Base-by-base conservation (phyloP, 2,797 vertebrate species). In the Falco concolor region DNA sequence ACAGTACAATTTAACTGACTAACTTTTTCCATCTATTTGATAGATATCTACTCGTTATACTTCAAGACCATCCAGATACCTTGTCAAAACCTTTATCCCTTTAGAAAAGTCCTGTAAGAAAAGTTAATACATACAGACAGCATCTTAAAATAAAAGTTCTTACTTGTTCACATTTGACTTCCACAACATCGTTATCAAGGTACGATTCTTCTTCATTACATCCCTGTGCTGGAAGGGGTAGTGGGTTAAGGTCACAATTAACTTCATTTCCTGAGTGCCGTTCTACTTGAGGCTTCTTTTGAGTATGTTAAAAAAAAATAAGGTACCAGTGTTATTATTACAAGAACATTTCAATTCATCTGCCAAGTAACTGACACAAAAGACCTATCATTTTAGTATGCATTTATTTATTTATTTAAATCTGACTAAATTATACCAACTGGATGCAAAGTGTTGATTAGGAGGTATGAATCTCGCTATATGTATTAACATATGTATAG, bases 251-350 rank as follows among this genome's bases (percentile, higher is more conserved):
- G 9, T 54, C 69, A 65, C 20, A 13, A 22, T 32, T 72, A 54
- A 93, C 82, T 94, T 96, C 95, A 47, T 28, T 81, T 83, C 97
- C 97, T 36, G 96, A 83, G 79, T 98, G 98, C 22, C 97, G 93
- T 65, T 98, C 98, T 4, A 98, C 97, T 20, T 97, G 59, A 84
- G 97, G 95, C 76, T 97, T 97, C 87, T 96, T 97, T 89, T 45
- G 56, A 70, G 28, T 12, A 15, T 28, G 8, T 45, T 12, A 13
- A 61, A 67, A 77, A 82, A 76, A 64, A 54, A 67, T 53, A 77
- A 50, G 7, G 10, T 32, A 24, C 22, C 44, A 24, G 12, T 34
- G 16, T 69, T 49, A 63, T 40, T 93, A 2, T 32, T 52, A 79
- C 15, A 86, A 27, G 8, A 85, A 64, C 6, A 47, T 34, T 87